phyloP scores from a whole-genome alignment of 2,888 invertebrate species.

The Eristalis tenax region DNA sequence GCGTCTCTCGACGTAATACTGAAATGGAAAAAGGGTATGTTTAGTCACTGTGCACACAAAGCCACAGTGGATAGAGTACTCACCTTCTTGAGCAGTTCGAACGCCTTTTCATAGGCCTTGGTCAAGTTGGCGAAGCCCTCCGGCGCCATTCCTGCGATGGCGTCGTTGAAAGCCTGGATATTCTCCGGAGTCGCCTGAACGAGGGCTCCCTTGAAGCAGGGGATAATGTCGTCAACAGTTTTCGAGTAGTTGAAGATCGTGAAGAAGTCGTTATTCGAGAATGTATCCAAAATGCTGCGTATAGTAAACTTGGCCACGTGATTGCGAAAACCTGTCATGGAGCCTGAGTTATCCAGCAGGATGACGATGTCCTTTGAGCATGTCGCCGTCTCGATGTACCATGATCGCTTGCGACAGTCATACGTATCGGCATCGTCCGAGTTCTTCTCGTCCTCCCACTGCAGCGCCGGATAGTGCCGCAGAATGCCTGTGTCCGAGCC shows the following conservation, averaged over 20 bases:
- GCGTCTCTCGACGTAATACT: conserved; percentile 83
- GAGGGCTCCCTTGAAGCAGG: conserved; percentile 91
- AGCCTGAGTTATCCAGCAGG: conserved; percentile 96
- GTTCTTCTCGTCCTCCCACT: conserved; percentile 83
- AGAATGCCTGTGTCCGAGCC: conserved; percentile 96
- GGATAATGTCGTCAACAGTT: conserved; percentile 87
- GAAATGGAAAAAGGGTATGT: background rate
- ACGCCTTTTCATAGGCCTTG: conserved; percentile 91
- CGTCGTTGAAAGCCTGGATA: conserved; percentile 87
- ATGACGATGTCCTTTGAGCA: conserved; percentile 99
- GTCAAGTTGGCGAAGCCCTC: conserved; percentile 93
- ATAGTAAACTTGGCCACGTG: conserved; percentile 93
- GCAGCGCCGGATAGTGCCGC: conserved; percentile 93
- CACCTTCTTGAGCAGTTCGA: conserved; percentile 89
- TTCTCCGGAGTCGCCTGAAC: conserved; percentile 96
- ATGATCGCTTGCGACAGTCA: conserved; percentile 95
- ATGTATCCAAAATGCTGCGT: conserved; percentile 93
- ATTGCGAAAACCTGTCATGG: conserved; percentile 93
- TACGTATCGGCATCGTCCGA: conserved; percentile 87
- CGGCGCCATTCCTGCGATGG: conserved; percentile 85
- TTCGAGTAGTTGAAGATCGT: conserved; percentile 93
- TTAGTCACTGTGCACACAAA: too few relatives aligned
- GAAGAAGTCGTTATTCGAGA: conserved; percentile 98
- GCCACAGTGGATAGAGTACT: background rate
- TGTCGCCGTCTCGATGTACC: conserved; percentile 99